Percentiles rank a stretch among this genome's conserved stretches.
Evolutionary conservation across 2,888 invertebrate species (phyloP).

Genomic region (Carterocephalus palaemon): DNA sequence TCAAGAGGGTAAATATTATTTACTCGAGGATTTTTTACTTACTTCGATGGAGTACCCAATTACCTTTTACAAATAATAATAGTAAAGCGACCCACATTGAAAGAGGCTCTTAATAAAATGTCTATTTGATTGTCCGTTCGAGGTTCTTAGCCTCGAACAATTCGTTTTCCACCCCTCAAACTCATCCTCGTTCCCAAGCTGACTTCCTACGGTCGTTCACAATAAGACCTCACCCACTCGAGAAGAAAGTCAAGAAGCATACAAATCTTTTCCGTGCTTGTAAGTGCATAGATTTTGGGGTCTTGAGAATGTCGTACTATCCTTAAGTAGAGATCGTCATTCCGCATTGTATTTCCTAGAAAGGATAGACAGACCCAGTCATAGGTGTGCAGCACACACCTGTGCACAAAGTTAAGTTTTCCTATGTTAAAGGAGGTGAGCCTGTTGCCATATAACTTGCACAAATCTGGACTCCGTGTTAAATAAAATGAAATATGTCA

Average conservation of each 20-base stretch:
- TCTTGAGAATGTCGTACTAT: not conserved
- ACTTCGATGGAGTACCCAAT: slow-evolving; percentile 26
- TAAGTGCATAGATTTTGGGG: slow-evolving; percentile 16
- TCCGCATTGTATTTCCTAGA: not conserved
- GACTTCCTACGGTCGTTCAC: slow-evolving; percentile 32
- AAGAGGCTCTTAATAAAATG: slow-evolving; percentile 45
- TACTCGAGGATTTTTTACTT: slow-evolving; percentile 22
- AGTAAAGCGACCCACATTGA: slow-evolving; percentile 34
- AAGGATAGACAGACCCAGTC: no score
- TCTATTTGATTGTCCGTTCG: slow-evolving; percentile 41
- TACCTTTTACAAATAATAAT: slow-evolving; percentile 30
- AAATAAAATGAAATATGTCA: no score
- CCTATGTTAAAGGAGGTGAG: no score
- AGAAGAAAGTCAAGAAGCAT: slow-evolving; percentile 59
- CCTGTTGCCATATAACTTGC: no score
- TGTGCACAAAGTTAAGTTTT: no score
- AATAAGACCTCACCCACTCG: slow-evolving; percentile 50
- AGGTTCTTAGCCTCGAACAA: slow-evolving; percentile 42
- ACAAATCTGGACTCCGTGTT: no score
- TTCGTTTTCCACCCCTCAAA: slow-evolving; percentile 48
- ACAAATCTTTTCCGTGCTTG: slow-evolving; percentile 37
- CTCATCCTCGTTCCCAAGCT: slow-evolving; percentile 31
- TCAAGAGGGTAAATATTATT: slow-evolving; percentile 19
- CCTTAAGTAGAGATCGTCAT: not conserved
- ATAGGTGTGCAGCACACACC: no score